Evolutionary conservation across 1,140 invertebrate genomes (phyloP).

Genomic region (Drosophila hydei): DNA sequence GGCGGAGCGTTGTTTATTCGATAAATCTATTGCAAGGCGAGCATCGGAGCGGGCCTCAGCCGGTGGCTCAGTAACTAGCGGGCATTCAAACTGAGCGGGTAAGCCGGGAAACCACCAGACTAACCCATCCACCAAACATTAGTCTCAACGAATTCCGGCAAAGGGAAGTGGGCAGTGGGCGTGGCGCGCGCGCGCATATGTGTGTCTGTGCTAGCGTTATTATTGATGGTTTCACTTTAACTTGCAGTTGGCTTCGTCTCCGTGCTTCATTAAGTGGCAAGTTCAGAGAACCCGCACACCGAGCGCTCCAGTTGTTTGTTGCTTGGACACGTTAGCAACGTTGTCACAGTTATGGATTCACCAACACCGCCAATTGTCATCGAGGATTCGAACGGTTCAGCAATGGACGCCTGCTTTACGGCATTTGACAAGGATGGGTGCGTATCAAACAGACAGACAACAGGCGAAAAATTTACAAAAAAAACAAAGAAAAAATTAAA

Average conservation of each 20-base stretch:
- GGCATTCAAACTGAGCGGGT: slow-evolving; percentile 70
- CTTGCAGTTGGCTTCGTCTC: slow-evolving; percentile 60
- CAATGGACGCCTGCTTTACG: slow-evolving; percentile 94
- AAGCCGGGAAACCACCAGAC: slow-evolving; percentile 37
- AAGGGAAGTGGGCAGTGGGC: slow-evolving; percentile 13
- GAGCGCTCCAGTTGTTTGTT: slow-evolving; percentile 43
- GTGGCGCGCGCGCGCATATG: slow-evolving; percentile 32
- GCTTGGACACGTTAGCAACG: slow-evolving; percentile 59
- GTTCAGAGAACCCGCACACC: slow-evolving; percentile 20
- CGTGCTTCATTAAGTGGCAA: slow-evolving; percentile 67
- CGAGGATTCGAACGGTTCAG: slow-evolving; percentile 85
- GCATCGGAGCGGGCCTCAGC: slow-evolving; percentile 47
- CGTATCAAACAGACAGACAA: slow-evolving; percentile 63
- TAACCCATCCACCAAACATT: background rate
- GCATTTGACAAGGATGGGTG: slow-evolving; percentile 94
- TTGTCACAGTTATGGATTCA: slow-evolving; percentile 82
- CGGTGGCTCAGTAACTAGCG: slow-evolving; percentile 65
- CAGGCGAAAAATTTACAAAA: background rate
- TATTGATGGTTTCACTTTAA: slow-evolving; percentile 80
- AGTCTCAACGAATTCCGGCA: slow-evolving; percentile 1
- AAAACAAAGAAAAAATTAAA: background rate
- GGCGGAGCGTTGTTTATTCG: slow-evolving; percentile 76
- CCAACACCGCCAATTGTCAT: slow-evolving; percentile 84
- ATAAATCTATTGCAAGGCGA: slow-evolving; percentile 76
- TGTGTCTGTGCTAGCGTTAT: slow-evolving; percentile 55